phyloP scores from a whole-genome alignment of 2,113 vertebrate genomes.

The Brienomyrus brachyistius region DNA sequence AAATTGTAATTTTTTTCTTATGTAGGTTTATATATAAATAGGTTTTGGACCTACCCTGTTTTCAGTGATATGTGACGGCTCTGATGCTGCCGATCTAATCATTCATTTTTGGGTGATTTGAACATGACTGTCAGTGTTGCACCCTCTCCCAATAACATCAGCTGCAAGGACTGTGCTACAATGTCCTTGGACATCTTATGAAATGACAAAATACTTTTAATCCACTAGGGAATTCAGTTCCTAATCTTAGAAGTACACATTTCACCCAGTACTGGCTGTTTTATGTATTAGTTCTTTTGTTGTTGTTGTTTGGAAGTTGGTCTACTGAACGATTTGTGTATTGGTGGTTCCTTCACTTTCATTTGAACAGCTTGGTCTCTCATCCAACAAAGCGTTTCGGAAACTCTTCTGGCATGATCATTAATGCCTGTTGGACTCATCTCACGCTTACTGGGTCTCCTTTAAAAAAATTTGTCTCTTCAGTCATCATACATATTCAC shows the following conservation, averaged over 20 bases:
- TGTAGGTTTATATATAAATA: neutral
- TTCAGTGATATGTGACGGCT: neutral
- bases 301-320: neutral
- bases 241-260: neutral
- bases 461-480: neutral
- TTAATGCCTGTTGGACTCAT: neutral
- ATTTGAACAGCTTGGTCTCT: neutral
- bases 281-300: neutral
- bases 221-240: neutral
- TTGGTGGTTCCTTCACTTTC: neutral
- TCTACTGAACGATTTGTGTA: neutral
- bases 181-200: neutral
- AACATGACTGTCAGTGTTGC: neutral
- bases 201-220: neutral
- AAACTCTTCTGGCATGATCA: neutral
- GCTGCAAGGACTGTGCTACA: neutral
- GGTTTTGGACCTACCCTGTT: neutral
- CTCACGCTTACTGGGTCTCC: neutral
- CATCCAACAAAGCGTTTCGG: neutral
- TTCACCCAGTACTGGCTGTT: neutral
- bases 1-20: neutral
- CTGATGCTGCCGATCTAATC: neutral
- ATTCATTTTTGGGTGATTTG: neutral
- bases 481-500: neutral
- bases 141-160: neutral